phyloP scores from a whole-genome alignment of 2,888 invertebrate genomes.

The Agonopterix subpropinquella region DNA sequence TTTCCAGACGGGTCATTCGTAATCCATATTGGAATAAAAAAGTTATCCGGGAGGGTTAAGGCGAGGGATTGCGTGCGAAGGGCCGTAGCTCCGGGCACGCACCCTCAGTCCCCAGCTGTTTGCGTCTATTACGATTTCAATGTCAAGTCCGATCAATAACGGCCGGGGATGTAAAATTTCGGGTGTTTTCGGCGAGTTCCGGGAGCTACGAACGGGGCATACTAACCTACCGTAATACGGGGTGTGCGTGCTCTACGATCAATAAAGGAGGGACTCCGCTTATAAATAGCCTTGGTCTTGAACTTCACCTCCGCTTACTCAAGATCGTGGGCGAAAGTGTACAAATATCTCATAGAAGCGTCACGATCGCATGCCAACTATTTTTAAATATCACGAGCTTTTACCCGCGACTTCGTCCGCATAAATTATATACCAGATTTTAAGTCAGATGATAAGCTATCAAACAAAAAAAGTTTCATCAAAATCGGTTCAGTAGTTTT shows the following conservation, averaged over 20 bases:
- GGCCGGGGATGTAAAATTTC: constrained; percentile 70
- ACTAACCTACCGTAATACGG: constrained; percentile 75
- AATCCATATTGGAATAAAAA: constrained; percentile 4
- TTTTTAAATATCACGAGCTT: constrained; percentile 5
- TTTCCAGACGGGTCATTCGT: not conserved
- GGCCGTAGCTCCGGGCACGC: constrained; percentile 34
- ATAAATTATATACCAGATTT: too few relatives aligned
- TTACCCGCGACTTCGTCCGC: too few relatives aligned
- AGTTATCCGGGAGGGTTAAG: not conserved
- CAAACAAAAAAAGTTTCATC: too few relatives aligned
- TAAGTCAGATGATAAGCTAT: too few relatives aligned
- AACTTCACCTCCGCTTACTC: constrained; percentile 62
- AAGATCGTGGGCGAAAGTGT: constrained; percentile 58
- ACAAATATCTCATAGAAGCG: constrained; percentile 39
- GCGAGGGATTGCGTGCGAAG: constrained; percentile 45
- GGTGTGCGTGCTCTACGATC: constrained; percentile 69
- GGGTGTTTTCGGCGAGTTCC: constrained; percentile 65
- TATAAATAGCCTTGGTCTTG: constrained; percentile 67
- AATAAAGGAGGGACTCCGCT: constrained; percentile 64
- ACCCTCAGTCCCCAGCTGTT: constrained; percentile 69
- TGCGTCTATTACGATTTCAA: constrained; percentile 71
- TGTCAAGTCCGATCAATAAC: constrained; percentile 75
- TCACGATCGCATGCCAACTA: constrained; percentile 27
- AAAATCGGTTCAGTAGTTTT: too few relatives aligned
- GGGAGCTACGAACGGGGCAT: constrained; percentile 62